These are phyloP conservation scores for Lepus americanus DNA, from an alignment of 2,113 vertebrate species.

Conservation along the genomic window DNA sequence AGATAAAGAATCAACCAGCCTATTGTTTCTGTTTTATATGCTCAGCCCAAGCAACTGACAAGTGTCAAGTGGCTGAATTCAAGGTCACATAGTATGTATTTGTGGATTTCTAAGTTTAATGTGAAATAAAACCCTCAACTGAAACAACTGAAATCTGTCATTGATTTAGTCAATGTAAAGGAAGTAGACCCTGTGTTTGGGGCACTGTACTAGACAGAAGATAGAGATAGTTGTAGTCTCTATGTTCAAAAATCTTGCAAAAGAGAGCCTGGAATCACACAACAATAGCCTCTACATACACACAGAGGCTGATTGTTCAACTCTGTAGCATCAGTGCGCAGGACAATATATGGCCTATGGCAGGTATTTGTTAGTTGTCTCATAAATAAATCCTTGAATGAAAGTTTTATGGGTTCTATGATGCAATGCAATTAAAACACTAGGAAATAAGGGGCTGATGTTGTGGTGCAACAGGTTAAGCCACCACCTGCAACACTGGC, in stretches of 20 bases:
- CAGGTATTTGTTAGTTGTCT: background rate
- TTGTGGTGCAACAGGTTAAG: no score
- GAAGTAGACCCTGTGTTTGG: background rate
- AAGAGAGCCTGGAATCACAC: background rate
- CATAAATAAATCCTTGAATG: background rate
- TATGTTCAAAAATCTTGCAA: background rate
- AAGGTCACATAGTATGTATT: slow-evolving; percentile 59
- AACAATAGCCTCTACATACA: background rate
- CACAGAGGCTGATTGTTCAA: background rate
- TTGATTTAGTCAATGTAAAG: background rate
- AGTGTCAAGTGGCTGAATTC: slow-evolving; percentile 35
- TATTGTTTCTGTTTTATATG: slow-evolving; percentile 55
- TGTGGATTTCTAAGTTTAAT: slow-evolving; percentile 46
- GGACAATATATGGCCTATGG: background rate
- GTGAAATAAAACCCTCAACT: slow-evolving; percentile 39
- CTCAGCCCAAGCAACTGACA: slow-evolving; percentile 42
- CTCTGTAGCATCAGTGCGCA: background rate
- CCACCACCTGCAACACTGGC: no score
- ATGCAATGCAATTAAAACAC: background rate
- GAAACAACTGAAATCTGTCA: background rate
- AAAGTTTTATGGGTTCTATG: background rate
- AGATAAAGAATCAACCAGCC: slow-evolving; percentile 78
- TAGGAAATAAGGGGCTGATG: background rate
- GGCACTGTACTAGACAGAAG: rapidly evolving
- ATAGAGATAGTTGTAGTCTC: background rate